Base-by-base conservation (phyloP, 2,113 vertebrate species). In the human (Homo sapiens) region DNA sequence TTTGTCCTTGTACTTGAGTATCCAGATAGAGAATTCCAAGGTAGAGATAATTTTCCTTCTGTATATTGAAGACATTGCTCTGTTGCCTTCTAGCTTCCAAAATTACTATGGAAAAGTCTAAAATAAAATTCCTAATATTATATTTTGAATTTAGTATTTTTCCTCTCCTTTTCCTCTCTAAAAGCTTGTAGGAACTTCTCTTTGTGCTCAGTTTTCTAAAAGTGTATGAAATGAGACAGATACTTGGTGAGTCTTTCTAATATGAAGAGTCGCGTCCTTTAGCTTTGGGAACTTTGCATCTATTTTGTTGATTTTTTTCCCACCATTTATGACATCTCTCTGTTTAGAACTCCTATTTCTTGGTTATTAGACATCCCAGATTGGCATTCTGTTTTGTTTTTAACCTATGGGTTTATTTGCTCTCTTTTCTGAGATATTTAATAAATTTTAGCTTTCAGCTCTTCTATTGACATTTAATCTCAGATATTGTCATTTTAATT, bases 261-360 rank as follows among this genome's bases (percentile, higher is more conserved):
- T 73, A 66, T 22, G 72, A 93, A 89, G 61, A 55, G 16, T 35
- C 14, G 17, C 38, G 14, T 68, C 11, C 23, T 87, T 70, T 38
- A 38, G 75, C 90, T 91, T 38, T 45, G 57, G 48, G 13, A 90
- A 43, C 13, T 93, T 95, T 81, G 73, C 57, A 93, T 93, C 80
- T 66, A 50, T 82, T 89, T 59, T 30, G 4, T 68, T 82, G 38
- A 14, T 59, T 70, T 95, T 83, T 23, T 30, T 23, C 18, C 23
- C 7, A 76, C 35, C 22, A 2, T 45, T 93, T 38, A 81, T 38
- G 59, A 35, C 70, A 48, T 94, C 30, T 91, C 7, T 85, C 45
- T 32, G 55, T 88, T 85, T 76, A 70, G n/a, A 90, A 76, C 32
- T 32, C 30, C 7, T 81, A 0, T 70, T 72, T 25, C 9, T 45